Conservation (phyloP, 2,888 invertebrate genomes). For the Cyaniris semiargus region DNA sequence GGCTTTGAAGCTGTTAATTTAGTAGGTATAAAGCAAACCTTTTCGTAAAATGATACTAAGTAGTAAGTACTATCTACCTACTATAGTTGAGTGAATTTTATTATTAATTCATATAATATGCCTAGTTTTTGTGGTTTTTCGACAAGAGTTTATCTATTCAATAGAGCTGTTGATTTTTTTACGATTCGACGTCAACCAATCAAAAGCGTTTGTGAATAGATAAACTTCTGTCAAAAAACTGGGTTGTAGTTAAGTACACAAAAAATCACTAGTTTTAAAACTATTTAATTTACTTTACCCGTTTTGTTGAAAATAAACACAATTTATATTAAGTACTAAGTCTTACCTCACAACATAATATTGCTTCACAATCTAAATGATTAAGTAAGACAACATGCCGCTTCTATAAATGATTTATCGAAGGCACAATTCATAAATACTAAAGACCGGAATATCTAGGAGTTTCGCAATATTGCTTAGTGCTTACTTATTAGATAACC, state of each 20-base stretch:
- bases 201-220: neutral
- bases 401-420: constrained; percentile 21
- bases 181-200: neutral
- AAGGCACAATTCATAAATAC: constrained; percentile 16
- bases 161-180: neutral
- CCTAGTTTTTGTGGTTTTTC: neutral
- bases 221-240: neutral
- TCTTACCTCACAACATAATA: neutral
- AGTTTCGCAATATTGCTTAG: constrained; percentile 24
- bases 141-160: neutral
- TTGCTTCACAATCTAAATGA: constrained; percentile 7
- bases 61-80: neutral
- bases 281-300: neutral
- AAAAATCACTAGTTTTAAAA: neutral
- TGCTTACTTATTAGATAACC: constrained; percentile 26
- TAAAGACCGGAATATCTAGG: constrained; percentile 21
- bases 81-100: neutral
- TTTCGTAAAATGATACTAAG: no score
- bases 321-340: neutral
- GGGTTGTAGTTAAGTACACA: neutral
- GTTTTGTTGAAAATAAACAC: neutral
- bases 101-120: neutral
- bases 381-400: constrained; percentile 18
- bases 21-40: no score
- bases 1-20: neutral